Conservation (phyloP, 2,113 vertebrate species). For the Syngnathus scovelli region DNA sequence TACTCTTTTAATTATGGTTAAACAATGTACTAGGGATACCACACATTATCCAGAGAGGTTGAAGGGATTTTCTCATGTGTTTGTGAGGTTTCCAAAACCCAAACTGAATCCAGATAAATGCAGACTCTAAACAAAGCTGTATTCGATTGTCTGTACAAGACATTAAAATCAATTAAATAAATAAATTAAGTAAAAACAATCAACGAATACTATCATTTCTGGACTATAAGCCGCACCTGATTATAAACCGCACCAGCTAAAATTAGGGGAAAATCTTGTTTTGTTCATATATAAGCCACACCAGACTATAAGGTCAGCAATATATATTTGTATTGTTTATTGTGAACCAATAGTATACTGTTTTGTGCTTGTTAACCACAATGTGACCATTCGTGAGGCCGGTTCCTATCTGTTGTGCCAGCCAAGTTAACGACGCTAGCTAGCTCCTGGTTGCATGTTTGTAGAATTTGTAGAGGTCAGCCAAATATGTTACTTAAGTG, state of each 20-base stretch:
- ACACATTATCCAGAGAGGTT: not conserved
- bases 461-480: too few relatives aligned
- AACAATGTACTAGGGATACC: not conserved
- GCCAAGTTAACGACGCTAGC: not conserved
- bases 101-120: not conserved
- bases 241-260: too few relatives aligned
- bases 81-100: not conserved
- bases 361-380: not conserved
- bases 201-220: too few relatives aligned
- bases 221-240: too few relatives aligned
- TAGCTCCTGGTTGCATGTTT: too few relatives aligned
- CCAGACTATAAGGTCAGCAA: not conserved
- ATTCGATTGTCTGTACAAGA: too few relatives aligned
- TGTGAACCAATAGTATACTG: not conserved
- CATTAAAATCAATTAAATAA: not conserved
- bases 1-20: not conserved
- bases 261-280: too few relatives aligned
- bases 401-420: not conserved
- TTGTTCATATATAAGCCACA: too few relatives aligned
- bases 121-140: not conserved
- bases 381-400: not conserved
- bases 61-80: not conserved
- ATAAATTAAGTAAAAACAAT: not conserved
- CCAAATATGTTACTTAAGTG: too few relatives aligned
- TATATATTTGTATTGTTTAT: not conserved